These are phyloP conservation scores for Pelagia noctiluca DNA, from an alignment of 30 jellyfish, hydroid and myxozoan genomes.

Conservation along the genomic window DNA sequence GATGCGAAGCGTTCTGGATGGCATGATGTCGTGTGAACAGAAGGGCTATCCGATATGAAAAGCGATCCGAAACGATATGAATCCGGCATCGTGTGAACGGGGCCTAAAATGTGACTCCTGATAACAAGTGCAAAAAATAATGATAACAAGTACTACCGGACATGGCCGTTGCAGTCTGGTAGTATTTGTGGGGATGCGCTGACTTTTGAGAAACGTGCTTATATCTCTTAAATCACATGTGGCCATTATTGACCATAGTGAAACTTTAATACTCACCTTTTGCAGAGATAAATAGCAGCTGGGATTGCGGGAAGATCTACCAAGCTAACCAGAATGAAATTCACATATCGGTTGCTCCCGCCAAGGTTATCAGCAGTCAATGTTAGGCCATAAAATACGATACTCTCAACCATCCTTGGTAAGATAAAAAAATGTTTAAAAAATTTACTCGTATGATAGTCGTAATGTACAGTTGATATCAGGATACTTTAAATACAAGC, in stretches of 20 bases:
- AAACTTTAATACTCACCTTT: constrained; percentile 15
- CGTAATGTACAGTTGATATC: not conserved
- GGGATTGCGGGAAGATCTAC: constrained; percentile 59
- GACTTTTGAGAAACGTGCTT: not conserved
- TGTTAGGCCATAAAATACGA: constrained; percentile 71
- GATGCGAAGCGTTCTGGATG: too few relatives aligned
- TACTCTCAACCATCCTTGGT: constrained; percentile 47
- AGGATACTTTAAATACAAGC: not conserved
- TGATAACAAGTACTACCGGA: too few relatives aligned
- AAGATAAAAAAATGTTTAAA: not conserved
- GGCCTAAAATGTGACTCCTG: not conserved
- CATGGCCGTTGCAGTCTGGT: not conserved
- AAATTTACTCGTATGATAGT: too few relatives aligned
- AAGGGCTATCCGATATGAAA: too few relatives aligned
- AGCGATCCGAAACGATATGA: too few relatives aligned
- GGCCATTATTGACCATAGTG: not conserved
- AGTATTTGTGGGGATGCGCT: not conserved
- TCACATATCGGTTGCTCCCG: constrained; percentile 42
- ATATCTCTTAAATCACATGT: not conserved
- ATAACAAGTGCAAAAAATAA: not conserved
- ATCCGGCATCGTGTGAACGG: too few relatives aligned
- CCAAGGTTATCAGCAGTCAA: constrained; percentile 82
- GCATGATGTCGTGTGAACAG: too few relatives aligned
- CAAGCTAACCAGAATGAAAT: constrained; percentile 43
- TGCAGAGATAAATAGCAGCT: constrained; percentile 50